Conservation (phyloP, 2,113 vertebrate genomes). For the Trinectes maculatus region DNA sequence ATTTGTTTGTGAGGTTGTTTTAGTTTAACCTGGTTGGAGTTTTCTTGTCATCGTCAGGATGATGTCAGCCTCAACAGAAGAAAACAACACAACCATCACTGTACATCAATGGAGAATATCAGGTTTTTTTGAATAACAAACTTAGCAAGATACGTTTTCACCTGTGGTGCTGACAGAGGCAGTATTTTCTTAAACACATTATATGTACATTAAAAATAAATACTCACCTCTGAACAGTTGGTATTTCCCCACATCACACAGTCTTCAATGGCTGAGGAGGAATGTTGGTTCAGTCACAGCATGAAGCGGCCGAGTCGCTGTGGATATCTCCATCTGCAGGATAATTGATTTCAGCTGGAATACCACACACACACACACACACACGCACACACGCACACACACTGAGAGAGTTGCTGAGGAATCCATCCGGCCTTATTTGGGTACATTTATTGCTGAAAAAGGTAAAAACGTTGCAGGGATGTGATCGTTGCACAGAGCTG, state of each 20-base stretch:
- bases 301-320: conserved; percentile 38
- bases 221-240: too few relatives aligned
- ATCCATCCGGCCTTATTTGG: conserved; percentile 74
- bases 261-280: conserved; percentile 54
- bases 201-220: too few relatives aligned
- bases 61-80: too few relatives aligned
- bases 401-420: conserved; percentile 20
- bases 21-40: too few relatives aligned
- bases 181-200: too few relatives aligned
- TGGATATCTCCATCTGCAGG: conserved; percentile 40
- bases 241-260: conserved; percentile 32
- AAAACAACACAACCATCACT: too few relatives aligned
- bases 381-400: conserved; percentile 28
- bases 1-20: too few relatives aligned
- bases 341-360: conserved; percentile 71
- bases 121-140: too few relatives aligned
- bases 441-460: conserved; percentile 65
- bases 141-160: too few relatives aligned
- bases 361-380: conserved; percentile 36
- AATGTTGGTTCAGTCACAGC: conserved; percentile 50
- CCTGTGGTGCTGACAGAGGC: too few relatives aligned
- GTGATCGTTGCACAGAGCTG: conserved; percentile 13
- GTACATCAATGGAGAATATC: too few relatives aligned
- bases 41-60: too few relatives aligned
- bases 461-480: conserved; percentile 43